Conservation (phyloP, 2,797 vertebrate species). For the Mus minutoides region DNA sequence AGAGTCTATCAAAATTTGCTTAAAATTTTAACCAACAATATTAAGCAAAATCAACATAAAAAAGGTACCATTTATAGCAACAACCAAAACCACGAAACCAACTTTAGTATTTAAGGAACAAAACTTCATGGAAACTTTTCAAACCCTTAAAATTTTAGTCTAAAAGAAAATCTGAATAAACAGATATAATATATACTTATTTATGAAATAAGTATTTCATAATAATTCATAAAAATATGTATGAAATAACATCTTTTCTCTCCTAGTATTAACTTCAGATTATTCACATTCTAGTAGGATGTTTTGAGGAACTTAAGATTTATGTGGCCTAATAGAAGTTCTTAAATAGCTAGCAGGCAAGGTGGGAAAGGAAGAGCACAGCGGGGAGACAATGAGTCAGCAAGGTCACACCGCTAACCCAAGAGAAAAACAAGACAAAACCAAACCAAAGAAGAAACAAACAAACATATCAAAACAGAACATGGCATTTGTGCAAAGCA, state of each 20-base stretch:
- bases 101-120: neutral
- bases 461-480: neutral
- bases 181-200: neutral
- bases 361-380: neutral
- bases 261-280: neutral
- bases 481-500: neutral
- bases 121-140: neutral
- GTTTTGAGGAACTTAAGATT: slow-evolving; percentile 33
- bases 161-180: slow-evolving; percentile 27
- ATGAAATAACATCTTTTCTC: neutral
- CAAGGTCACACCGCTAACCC: neutral
- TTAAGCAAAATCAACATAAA: slow-evolving; percentile 18
- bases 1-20: slow-evolving; percentile 16
- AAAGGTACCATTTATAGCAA: neutral
- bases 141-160: neutral
- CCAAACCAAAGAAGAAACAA: neutral
- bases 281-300: neutral
- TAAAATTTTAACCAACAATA: slow-evolving; percentile 27
- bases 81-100: neutral
- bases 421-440: neutral
- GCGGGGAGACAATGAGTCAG: neutral
- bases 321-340: neutral
- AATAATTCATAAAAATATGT: neutral
- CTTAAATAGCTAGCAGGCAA: neutral
- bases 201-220: neutral